Conservation (phyloP, 2,113 vertebrate species). For the Tamias sibiricus region DNA sequence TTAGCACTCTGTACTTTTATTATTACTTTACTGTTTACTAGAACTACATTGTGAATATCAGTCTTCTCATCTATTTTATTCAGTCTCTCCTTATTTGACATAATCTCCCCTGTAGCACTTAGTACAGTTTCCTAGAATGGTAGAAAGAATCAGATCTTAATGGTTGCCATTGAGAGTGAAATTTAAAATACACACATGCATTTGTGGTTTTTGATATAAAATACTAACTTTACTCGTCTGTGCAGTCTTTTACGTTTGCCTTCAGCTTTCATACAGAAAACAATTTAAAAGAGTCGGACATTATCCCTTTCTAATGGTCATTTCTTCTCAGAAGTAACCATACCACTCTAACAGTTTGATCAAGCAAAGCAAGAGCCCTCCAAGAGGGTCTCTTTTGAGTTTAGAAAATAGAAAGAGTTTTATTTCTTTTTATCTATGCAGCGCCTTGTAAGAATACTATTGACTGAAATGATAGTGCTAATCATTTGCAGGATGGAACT, state of each 20-base stretch:
- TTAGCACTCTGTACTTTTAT: background rate
- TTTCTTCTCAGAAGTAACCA: background rate
- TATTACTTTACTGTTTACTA: background rate
- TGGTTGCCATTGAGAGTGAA: background rate
- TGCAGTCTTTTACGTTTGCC: background rate
- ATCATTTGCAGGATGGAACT: background rate
- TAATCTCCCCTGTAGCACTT: background rate
- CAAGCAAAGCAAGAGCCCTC: background rate
- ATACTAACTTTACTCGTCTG: background rate
- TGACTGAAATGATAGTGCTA: background rate
- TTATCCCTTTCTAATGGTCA: background rate
- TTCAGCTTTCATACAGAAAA: constrained; percentile 4
- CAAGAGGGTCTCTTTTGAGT: background rate
- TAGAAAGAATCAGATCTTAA: background rate
- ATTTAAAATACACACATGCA: background rate
- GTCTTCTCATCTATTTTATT: background rate
- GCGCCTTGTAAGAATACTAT: background rate
- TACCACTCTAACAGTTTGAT: background rate
- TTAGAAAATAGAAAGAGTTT: background rate
- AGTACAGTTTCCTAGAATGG: background rate
- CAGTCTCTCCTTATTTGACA: background rate
- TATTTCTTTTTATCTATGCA: background rate
- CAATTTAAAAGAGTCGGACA: background rate
- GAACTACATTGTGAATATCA: background rate
- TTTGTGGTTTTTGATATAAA: background rate